Base-by-base conservation (phyloP, 2,113 vertebrate genomes). In the Acanthisitta chloris region DNA sequence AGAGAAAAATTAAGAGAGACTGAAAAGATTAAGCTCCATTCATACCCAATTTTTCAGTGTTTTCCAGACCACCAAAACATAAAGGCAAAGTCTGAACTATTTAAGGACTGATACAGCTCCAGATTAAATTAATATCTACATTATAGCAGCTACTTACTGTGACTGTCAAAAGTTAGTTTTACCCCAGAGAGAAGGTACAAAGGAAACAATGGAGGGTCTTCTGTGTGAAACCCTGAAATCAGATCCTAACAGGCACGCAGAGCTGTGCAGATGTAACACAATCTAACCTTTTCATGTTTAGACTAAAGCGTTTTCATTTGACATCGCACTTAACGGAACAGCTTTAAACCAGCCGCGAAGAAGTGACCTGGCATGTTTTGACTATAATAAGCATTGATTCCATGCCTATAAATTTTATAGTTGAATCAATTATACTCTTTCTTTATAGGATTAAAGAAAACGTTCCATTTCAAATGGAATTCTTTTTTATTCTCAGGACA, bases 311-410 rank as follows among this genome's bases (percentile, higher is more conserved):
- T 62, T 95, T 94, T 96, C 86, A 86, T 96, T 97, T 96, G 95
- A 95, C 88, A 17, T 97, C 62, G 19, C 86, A 88, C 88, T 97
- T 95, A 49, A 24, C 90, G 95, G 89, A 96, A 92, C 82, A 18
- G 97, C 95, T 96, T 96, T 95, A 96, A 97, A 95, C 78, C 95
- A 94, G 97, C 46, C 72, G 95, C 97, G 92, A 88, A 97, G 96
- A 96, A 97, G 96, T 90, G 97, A 97, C 94, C 95, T 73, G 87
- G 95, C 90, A 94, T 98, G 96, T 98, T 98, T 97, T 97, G 97
- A 97, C 97, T 98, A 76, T 69, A 96, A 91, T 92, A 92, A 97
- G 90, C 94, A 96, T 96, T 94, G 94, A 97, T 95, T 97, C 97
- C 95, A 84, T 93, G 94, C 90, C 92, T 96, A 92, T 59, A 88